Evolutionary conservation across 2,888 invertebrate genomes (phyloP), one percentile per base, ranked within the genome.

Genomic region (Lysandra coridon): DNA sequence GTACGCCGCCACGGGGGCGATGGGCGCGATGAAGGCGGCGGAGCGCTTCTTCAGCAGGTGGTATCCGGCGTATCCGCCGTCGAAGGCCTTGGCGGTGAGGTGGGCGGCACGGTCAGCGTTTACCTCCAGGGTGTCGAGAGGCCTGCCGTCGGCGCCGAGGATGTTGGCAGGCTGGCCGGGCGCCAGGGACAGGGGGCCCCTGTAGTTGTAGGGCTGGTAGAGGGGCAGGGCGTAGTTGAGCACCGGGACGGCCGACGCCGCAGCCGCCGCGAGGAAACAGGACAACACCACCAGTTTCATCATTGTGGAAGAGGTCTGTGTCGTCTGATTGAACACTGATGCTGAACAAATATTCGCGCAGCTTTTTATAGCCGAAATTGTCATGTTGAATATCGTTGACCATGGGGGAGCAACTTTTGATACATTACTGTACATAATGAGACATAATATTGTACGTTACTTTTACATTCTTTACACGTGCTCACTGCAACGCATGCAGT

Each of bases 231-330:
- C 44, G 49, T 75, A 75, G 75, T 14, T 49, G 44, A 75, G 23
- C 74, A 74, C 64, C 64, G 64, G 64, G 30, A 64, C 74, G 23
- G 49, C 83, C 69, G 85, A 81, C 37, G 96, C 95, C 81, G 93
- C 92, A 83, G 93, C 95, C 83, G 95, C 91, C 83, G 96, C 95
- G 89, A 96, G 84, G 85, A 96, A 87, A 91, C 96, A 96, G 87
- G 95, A 95, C 92, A 96, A 95, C 90, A 95, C 95, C 94, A 95
- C 95, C 95, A 95, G 89, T 87, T 94, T 94, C 89, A 94, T 87
- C 95, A 95, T 95, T 84, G 85, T 92, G 89, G 85, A 82, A 87
- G 86, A 89, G 92, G 93, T 92, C 92, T 94, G 93, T 93, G 92
- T 91, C 91, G 89, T 85, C 84, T 87, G 84, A 78, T 84, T 83